Evolutionary conservation across 2,113 vertebrate genomes (phyloP).

Genomic region (Prolemur simus): DNA sequence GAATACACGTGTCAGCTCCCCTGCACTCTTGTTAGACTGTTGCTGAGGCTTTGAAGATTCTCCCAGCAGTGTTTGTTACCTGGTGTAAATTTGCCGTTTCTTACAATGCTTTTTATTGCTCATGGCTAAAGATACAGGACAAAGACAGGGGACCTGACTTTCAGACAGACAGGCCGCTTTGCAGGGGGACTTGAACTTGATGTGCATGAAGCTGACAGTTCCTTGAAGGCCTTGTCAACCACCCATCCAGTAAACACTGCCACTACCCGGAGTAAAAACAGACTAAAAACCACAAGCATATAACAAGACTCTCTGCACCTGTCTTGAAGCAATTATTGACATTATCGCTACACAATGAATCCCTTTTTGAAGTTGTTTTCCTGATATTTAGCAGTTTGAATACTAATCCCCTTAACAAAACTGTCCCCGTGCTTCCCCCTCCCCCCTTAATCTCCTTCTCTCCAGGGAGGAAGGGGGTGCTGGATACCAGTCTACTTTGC

Average conservation of each 20-base stretch:
- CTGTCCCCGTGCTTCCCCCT: constrained; percentile 80
- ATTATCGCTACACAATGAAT: constrained; percentile 78
- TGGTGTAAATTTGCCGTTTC: constrained; percentile 78
- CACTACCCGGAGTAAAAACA: constrained; percentile 65
- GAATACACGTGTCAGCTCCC: not conserved
- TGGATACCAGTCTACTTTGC: constrained; percentile 84
- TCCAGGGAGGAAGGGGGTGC: constrained; percentile 15
- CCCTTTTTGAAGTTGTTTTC: constrained; percentile 80
- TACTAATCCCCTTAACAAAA: constrained; percentile 91
- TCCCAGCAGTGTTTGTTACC: constrained; percentile 55
- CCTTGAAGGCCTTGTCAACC: constrained; percentile 66
- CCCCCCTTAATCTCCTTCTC: constrained; percentile 76
- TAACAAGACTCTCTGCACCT: constrained; percentile 82
- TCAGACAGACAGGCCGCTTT: constrained; percentile 59
- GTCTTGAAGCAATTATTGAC: constrained; percentile 87
- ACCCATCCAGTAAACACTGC: constrained; percentile 64
- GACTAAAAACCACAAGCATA: constrained; percentile 57
- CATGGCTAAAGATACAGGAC: constrained; percentile 80
- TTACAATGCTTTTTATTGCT: constrained; percentile 77
- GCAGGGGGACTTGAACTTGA: constrained; percentile 79
- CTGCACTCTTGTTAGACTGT: constrained; percentile 12
- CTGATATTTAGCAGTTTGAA: constrained; percentile 83
- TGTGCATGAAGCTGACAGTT: constrained; percentile 70
- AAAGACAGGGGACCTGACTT: constrained; percentile 70
- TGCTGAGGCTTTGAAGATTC: constrained; percentile 56